Conservation (phyloP, 2,113 vertebrate species). For the Solenodon paradoxus region DNA sequence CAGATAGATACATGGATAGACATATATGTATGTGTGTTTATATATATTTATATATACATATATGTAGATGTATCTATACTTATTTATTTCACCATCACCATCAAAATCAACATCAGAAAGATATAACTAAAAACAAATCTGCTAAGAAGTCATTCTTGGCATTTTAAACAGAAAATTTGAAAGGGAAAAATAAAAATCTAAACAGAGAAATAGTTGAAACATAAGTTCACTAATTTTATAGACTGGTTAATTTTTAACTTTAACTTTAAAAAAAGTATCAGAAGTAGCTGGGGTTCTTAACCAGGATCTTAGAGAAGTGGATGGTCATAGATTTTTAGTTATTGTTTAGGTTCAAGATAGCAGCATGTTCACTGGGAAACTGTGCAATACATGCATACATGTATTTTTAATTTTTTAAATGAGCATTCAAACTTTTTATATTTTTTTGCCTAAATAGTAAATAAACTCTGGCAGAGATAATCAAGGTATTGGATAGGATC, state of each 20-base stretch:
- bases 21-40: neutral
- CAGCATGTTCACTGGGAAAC: neutral
- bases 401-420: neutral
- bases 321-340: neutral
- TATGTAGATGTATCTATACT: no score
- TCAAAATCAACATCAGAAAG: neutral
- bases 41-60: neutral
- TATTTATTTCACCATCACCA: no score
- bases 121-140: neutral
- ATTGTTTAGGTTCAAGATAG: neutral
- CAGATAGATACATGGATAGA: no score
- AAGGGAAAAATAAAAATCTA: neutral
- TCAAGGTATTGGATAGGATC: neutral
- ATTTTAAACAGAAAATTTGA: neutral
- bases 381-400: neutral
- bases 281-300: neutral
- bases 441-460: neutral
- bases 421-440: neutral
- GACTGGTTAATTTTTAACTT: no score
- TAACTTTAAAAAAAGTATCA: neutral
- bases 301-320: fast-evolving
- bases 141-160: neutral
- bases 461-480: neutral
- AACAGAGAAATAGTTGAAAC: neutral
- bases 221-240: neutral